Evolutionary conservation across 2,888 invertebrate genomes (phyloP).

Genomic region (Neocrepidodera transversa): DNA sequence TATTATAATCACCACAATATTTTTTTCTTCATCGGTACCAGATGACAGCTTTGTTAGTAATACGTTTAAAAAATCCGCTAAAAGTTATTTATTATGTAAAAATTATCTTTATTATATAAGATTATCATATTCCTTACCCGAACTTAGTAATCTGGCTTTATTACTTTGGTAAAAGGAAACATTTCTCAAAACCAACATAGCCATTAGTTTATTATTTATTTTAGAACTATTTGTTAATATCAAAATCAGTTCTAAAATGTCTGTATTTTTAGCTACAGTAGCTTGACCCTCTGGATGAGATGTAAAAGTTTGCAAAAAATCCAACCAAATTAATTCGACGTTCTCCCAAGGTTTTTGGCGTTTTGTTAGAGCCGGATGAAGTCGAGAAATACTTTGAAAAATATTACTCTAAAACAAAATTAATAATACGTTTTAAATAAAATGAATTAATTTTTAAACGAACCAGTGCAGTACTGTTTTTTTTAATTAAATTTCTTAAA

Average conservation of each 20-base stretch:
- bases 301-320: conserved; percentile 63
- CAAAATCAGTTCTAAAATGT: conserved; percentile 57
- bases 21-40: conserved; percentile 60
- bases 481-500: no score
- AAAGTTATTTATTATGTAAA: conserved; percentile 44
- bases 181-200: conserved; percentile 64
- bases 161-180: conserved; percentile 65
- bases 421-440: no score
- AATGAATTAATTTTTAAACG: no score
- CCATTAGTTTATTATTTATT: conserved; percentile 52
- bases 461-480: no score
- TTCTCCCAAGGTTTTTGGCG: conserved; percentile 63
- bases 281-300: conserved; percentile 65
- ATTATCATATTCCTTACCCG: conserved; percentile 54
- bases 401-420: conserved; percentile 61
- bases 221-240: conserved; percentile 49
- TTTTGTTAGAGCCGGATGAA: conserved; percentile 65
- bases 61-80: conserved; percentile 63
- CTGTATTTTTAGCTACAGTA: conserved; percentile 60
- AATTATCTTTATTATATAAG: background rate
- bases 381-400: conserved; percentile 59
- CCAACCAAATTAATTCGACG: conserved; percentile 64
- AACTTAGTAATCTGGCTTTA: conserved; percentile 62
- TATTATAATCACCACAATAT: conserved; percentile 63
- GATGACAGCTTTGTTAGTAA: conserved; percentile 60